A percentile compares a stretch with the other conserved stretches of the same genome.
phyloP scores from a whole-genome alignment of 1,140 invertebrate genomes.

The Bombus affinis region DNA sequence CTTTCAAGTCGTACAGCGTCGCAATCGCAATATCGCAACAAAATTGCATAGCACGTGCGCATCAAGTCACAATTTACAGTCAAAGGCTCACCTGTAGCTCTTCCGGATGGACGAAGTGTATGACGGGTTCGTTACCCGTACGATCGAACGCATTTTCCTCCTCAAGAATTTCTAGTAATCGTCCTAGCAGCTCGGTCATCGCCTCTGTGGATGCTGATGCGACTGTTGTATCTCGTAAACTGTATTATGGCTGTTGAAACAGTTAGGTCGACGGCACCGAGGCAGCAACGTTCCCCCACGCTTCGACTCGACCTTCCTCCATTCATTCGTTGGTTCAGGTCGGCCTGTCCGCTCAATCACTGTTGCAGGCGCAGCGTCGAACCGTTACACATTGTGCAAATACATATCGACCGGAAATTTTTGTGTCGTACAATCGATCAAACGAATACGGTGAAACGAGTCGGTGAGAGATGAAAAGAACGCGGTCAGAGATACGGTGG shows the following conservation, averaged over 20 bases:
- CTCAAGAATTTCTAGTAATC: conserved; percentile 70
- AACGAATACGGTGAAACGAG: neutral
- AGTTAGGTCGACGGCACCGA: neutral
- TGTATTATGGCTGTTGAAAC: neutral
- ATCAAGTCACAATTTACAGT: neutral
- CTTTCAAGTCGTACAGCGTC: neutral
- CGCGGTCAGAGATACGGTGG: neutral
- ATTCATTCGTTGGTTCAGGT: neutral
- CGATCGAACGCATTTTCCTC: conserved; percentile 74
- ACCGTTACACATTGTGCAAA: neutral
- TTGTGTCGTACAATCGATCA: neutral
- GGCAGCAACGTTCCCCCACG: neutral
- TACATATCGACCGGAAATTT: neutral
- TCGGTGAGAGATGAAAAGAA: neutral
- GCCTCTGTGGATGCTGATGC: neutral
- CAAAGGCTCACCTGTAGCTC: conserved; percentile 74
- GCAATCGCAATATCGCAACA: neutral
- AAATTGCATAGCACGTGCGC: neutral
- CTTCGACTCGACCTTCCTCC: neutral
- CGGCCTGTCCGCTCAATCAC: neutral
- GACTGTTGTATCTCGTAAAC: conserved; percentile 10
- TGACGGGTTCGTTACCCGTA: conserved; percentile 67
- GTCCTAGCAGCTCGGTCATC: conserved; percentile 57
- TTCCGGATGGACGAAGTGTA: conserved; percentile 78
- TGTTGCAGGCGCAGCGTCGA: neutral